Evolutionary conservation across 2,113 vertebrate species (phyloP).

Genomic region (Ramphastos sulfuratus): DNA sequence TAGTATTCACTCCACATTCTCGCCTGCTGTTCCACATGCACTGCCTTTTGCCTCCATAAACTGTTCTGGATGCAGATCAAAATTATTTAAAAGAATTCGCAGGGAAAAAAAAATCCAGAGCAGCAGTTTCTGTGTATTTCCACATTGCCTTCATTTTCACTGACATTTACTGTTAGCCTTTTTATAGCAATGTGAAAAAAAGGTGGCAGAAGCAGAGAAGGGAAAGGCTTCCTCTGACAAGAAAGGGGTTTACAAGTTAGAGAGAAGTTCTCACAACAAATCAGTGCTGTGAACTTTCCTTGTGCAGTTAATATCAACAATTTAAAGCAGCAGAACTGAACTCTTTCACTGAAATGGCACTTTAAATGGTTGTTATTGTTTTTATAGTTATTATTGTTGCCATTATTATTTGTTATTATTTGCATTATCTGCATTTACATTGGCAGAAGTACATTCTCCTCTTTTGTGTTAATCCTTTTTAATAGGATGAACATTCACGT

Average conservation of each 20-base stretch:
- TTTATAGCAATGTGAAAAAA: conserved; percentile 40
- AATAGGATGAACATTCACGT: neutral
- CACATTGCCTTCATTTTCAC: conserved; percentile 29
- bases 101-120: neutral
- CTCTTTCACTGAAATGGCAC: neutral
- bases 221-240: conserved; percentile 9
- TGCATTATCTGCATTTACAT: neutral
- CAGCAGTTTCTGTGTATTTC: conserved; percentile 40
- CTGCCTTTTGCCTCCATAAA: conserved; percentile 46
- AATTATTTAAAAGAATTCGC: conserved; percentile 52
- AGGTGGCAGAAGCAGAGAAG: conserved; percentile 20
- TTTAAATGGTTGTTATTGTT: neutral
- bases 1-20: conserved; percentile 51
- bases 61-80: conserved; percentile 49
- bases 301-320: neutral
- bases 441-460: neutral
- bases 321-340: conserved; percentile 15
- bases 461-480: neutral
- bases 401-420: neutral
- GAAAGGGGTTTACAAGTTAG: conserved; percentile 16
- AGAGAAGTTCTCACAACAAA: conserved; percentile 46
- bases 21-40: conserved; percentile 48
- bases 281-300: neutral
- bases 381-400: too few relatives aligned
- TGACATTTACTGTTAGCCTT: conserved; percentile 43